Base-by-base conservation (phyloP, 2,888 invertebrate genomes). In the Platycheirus albimanus region DNA sequence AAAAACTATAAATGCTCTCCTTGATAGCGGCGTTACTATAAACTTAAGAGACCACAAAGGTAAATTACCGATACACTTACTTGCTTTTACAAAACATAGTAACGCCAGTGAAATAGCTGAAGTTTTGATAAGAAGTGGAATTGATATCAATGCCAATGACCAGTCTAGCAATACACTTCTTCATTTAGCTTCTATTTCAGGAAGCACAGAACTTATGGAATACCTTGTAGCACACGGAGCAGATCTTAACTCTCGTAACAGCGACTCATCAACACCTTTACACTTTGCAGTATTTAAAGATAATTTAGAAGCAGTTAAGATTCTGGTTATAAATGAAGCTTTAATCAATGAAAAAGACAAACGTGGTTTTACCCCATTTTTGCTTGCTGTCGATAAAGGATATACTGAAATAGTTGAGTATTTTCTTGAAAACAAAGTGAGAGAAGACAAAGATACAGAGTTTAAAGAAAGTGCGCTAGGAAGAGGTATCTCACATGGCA, bases 221-320 rank as follows among this genome's bases (percentile, higher is more conserved):
- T 24, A 30, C n/a, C 58, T 85, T 10, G 8, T 85, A 0, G 3
- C 56, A 36, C 38, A 81, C 8, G 75, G 75, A 15, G 80, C 85
- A n/a, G 63, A 85, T 49, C 49, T 85, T 45, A 71, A 86, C 45
- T 77, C 52, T 17, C 67, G 13, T 61, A 58, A 38, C 58, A 17
- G 54, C n/a, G 8, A n/a, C n/a, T n/a, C n/a, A n/a, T n/a, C n/a
- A n/a, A n/a, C n/a, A n/a, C n/a, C n/a, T n/a, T n/a, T n/a, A 49
- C 87, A 41, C 85, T 85, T 85, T 43, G 86, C 86, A 30, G 64
- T 74, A 47, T 30, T 17, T 1, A 30, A 58, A 64, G 85, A 77
- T 13, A 36, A 71, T 43, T 13, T 54, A 8, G 56, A 84, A 15
- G 51, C 76, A 5, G 63, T 74, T 24, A 54, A 74, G 15, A 15